Evolutionary conservation across 53 echinoderm and acorn worm genomes (phyloP).

Genomic region (Henricia sp.): DNA sequence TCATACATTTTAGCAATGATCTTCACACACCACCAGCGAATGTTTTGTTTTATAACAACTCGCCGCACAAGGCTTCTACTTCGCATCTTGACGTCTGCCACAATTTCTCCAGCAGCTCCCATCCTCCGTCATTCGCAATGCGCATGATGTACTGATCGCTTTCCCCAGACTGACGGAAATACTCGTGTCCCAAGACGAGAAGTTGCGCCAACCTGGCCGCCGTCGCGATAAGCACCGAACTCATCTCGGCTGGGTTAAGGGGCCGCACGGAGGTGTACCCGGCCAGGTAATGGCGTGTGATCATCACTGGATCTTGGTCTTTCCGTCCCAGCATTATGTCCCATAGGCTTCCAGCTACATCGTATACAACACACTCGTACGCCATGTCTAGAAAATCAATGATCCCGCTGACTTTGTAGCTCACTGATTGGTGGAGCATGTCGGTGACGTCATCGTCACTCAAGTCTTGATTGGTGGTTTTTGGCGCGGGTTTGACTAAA

Average conservation of each 20-base stretch:
- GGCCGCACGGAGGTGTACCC: slow-evolving; percentile 31
- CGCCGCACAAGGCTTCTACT: slow-evolving; percentile 16
- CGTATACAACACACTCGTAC: slow-evolving; percentile 57
- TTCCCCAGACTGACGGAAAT: neutral
- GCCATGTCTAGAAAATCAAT: slow-evolving; percentile 64
- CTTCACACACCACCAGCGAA: neutral
- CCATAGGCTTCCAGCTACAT: slow-evolving; percentile 34
- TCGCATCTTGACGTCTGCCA: slow-evolving; percentile 28
- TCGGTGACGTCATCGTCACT: neutral
- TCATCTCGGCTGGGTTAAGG: slow-evolving; percentile 21
- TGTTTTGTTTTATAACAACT: neutral
- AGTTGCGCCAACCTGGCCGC: slow-evolving; percentile 34
- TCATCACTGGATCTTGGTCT: slow-evolving; percentile 21
- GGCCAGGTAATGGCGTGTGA: slow-evolving; percentile 23
- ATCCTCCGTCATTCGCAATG: slow-evolving; percentile 8
- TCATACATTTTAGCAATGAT: neutral
- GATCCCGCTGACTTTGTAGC: slow-evolving; percentile 40
- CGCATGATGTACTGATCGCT: slow-evolving; percentile 23
- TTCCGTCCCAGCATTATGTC: slow-evolving; percentile 17
- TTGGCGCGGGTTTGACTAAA: neutral
- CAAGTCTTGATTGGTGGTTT: neutral
- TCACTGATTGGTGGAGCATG: neutral
- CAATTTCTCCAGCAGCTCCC: slow-evolving; percentile 20
- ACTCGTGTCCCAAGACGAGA: slow-evolving; percentile 23
- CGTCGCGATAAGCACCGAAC: slow-evolving; percentile 13